phyloP scores from a whole-genome alignment of 2,113 vertebrate species.

The Spizaetus ornatus region DNA sequence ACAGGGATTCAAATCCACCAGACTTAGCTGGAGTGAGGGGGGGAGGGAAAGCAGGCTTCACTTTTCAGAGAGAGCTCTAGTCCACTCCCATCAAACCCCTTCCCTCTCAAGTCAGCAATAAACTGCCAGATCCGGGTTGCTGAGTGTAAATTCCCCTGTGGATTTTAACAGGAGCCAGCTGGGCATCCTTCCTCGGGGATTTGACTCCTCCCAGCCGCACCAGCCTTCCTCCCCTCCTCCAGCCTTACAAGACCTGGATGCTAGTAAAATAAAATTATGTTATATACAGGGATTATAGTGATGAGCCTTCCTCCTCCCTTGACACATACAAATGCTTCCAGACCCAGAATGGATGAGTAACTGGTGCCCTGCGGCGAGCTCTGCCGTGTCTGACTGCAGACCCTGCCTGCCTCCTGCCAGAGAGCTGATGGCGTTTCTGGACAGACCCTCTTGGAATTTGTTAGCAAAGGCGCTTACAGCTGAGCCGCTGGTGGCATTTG shows the following conservation, averaged over 20 bases:
- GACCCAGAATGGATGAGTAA: not conserved
- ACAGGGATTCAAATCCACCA: not conserved
- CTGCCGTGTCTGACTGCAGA: not conserved
- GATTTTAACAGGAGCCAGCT: conserved; percentile 37
- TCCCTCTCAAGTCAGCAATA: not conserved
- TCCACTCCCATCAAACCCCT: not conserved
- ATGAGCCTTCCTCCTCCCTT: not conserved
- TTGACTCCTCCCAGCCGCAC: not conserved
- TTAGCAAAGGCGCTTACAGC: not conserved
- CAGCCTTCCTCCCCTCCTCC: not conserved
- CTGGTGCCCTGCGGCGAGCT: not conserved
- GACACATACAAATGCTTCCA: not conserved
- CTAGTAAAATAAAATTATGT: not conserved
- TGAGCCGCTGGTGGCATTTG: not conserved
- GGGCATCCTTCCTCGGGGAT: not conserved
- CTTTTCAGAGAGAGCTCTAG: not conserved
- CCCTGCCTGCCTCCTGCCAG: not conserved
- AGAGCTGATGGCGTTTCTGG: not conserved
- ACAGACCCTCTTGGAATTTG: not conserved
- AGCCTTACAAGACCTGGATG: not conserved
- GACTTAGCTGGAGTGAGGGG: not conserved
- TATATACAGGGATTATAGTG: not conserved
- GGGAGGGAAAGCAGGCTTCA: not conserved
- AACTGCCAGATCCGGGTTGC: not conserved
- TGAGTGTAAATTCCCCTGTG: not conserved